These are phyloP conservation scores for Myotis daubentonii DNA, from an alignment of 2,797 vertebrate species.

Conservation along the genomic window DNA sequence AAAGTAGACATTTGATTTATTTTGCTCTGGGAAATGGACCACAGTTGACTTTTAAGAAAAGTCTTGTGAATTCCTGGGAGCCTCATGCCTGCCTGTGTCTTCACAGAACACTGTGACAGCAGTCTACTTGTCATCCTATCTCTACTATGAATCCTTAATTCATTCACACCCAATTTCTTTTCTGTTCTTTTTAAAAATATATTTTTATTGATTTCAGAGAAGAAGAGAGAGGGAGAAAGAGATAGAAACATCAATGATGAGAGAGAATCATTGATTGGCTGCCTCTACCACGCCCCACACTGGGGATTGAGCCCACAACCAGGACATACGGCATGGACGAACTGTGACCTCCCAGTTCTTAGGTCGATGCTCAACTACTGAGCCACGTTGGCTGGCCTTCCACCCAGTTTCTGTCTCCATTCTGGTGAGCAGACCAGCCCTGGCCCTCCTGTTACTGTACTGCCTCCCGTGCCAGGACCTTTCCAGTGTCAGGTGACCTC, in stretches of 20 bases:
- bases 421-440: background rate
- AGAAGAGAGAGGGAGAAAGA: too few species aligned
- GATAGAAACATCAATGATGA: too few species aligned
- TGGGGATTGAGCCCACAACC: too few species aligned
- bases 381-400: too few species aligned
- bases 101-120: background rate
- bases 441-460: background rate
- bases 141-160: background rate
- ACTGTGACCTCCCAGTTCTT: too few species aligned
- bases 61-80: background rate
- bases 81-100: background rate
- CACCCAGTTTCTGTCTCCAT: background rate
- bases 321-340: too few species aligned
- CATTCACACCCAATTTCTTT: background rate
- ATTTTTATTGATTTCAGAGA: too few species aligned
- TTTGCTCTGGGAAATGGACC: constrained; percentile 6
- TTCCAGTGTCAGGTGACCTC: background rate
- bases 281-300: too few species aligned
- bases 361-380: too few species aligned
- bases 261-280: too few species aligned
- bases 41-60: background rate
- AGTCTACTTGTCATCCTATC: background rate
- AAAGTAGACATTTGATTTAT: background rate
- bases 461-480: too few species aligned
- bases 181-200: too few species aligned